Evolutionary conservation across 2,113 vertebrate genomes (phyloP), one percentile per base, ranked within the genome.

Genomic region (Etia nguti): DNA sequence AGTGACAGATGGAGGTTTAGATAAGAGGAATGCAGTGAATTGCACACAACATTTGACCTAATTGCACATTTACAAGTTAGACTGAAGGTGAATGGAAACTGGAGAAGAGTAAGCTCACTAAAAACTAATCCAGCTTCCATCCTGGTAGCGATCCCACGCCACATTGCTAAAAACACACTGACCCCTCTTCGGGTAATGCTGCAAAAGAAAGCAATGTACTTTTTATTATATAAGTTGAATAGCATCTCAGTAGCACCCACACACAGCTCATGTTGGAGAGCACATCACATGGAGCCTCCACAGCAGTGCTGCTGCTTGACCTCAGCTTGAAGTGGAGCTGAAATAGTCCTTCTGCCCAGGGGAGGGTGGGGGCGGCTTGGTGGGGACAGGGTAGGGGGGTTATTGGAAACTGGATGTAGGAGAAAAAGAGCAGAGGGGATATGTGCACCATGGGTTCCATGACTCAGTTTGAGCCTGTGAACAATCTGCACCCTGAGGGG

Each of bases 391-490:
- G 80, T 79, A 3, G 31, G 59, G 36, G 57, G 46, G 36, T 34
- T 56, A 46, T 68, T 46, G 26, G 59, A 62, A 81, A 82, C 79
- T 87, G 82, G 87, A 77, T 84, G 77, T 50, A 77, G 38, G 68
- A 46, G 20, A 56, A 80, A 85, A 65, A 52, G 62, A 85, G 86
- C 62, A 48, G 86, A 87, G 85, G 86, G 83, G 79, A 79, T 86
- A 85, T 83, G 62, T 81, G 89, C 81, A 89, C 81, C 77, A 52
- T 70, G 65, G 88, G 80, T 93, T 81, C 92, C 89, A 92, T 94
- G 95, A 94, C 90, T 94, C 87, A 88, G 86, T 91, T 88, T 91
- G 83, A 79, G 80, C 89, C 90, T 83, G 73, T 89, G 92, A 94
- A 93, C 92, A 94, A 88, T 92, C 54, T 75, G 73, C 80, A 70